phyloP scores from a whole-genome alignment of 2,888 invertebrate genomes.

The Mycalesis mineus region DNA sequence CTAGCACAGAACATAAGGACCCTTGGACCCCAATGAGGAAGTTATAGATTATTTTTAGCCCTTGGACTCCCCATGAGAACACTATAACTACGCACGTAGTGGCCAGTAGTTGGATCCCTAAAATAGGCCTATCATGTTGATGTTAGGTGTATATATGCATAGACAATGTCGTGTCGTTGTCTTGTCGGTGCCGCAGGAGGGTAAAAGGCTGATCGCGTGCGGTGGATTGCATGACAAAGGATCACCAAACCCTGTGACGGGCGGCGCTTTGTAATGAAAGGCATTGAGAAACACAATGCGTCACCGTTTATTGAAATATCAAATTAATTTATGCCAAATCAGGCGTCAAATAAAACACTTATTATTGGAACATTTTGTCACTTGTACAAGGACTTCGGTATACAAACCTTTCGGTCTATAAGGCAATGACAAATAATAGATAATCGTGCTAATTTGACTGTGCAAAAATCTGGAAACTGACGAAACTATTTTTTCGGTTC shows the following conservation, averaged over 20 bases:
- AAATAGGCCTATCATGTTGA: no score
- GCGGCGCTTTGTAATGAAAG: neutral
- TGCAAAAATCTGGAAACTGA: no score
- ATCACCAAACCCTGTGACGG: neutral
- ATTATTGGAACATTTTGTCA: neutral
- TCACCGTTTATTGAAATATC: neutral
- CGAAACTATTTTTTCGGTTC: no score
- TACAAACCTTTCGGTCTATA: neutral
- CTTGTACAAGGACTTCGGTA: neutral
- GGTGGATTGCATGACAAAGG: neutral
- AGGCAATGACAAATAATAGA: neutral
- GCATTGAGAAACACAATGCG: constrained; percentile 1
- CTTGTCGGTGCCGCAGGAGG: neutral
- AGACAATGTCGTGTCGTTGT: neutral
- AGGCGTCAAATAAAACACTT: neutral
- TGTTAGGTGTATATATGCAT: no score
- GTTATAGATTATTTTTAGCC: no score
- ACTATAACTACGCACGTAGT: no score
- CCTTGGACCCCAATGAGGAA: no score
- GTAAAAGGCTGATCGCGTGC: neutral
- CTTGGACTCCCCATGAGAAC: no score
- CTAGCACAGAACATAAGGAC: no score
- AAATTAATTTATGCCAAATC: neutral
- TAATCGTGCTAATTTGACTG: no score
- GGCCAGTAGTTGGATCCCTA: no score